Evolutionary conservation across 1,140 invertebrate genomes (phyloP).

Genomic region (Macrotrachela quadricornifera): DNA sequence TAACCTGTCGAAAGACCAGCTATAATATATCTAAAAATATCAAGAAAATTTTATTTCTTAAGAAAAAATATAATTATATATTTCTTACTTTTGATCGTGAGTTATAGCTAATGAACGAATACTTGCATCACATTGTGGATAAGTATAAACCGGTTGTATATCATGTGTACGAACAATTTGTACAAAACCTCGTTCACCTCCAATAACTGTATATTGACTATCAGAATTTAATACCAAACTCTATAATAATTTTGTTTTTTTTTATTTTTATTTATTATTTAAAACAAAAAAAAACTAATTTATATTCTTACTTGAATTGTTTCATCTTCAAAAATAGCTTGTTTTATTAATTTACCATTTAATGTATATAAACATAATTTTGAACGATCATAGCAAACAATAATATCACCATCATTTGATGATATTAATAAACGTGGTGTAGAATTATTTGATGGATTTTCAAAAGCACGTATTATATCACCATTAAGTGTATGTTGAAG

Average conservation of each 20-base stretch:
- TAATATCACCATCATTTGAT: too few species aligned
- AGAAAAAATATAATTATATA: background rate
- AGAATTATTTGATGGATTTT: conserved; percentile 18
- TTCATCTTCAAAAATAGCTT: too few species aligned
- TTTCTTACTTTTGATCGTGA: conserved; percentile 79
- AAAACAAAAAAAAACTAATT: too few species aligned
- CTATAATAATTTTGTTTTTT: conserved; percentile 33
- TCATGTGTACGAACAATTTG: conserved; percentile 95
- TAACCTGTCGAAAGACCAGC: conserved; percentile 87
- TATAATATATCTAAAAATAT: conserved; percentile 59
- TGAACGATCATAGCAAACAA: too few species aligned
- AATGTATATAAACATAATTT: too few species aligned
- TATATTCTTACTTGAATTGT: too few species aligned
- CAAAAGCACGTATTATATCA: conserved; percentile 72
- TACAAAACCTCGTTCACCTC: conserved; percentile 82
- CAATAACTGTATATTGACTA: conserved; percentile 82
- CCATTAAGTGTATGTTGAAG: conserved; percentile 93
- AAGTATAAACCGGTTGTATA: conserved; percentile 80
- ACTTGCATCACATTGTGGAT: conserved; percentile 78
- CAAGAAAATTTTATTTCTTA: conserved; percentile 3
- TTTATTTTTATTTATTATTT: too few species aligned
- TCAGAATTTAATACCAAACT: conserved; percentile 79
- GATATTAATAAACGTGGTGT: too few species aligned
- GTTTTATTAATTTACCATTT: too few species aligned
- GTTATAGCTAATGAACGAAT: conserved; percentile 73